Conservation (phyloP, 1,140 invertebrate species). For the Globodera rostochiensis region DNA sequence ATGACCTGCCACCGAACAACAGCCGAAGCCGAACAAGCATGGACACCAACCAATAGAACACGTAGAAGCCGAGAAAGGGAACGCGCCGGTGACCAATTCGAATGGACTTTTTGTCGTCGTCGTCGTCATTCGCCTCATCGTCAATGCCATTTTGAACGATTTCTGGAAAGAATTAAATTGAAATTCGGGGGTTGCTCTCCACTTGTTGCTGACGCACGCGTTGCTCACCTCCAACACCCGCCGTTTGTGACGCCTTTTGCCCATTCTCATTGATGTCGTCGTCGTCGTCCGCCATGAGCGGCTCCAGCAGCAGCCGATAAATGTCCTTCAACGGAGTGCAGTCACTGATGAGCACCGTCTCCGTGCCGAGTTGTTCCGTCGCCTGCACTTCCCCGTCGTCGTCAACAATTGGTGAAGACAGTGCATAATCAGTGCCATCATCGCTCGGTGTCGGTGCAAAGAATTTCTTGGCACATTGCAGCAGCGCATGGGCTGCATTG, state of each 20-base stretch:
- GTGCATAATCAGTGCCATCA: too few species aligned
- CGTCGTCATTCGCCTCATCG: not conserved
- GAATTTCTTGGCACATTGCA: constrained; percentile 41
- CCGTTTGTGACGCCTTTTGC: too few species aligned
- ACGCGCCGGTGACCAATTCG: constrained; percentile 9
- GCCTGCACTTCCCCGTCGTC: constrained; percentile 18
- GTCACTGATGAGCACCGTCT: constrained; percentile 43
- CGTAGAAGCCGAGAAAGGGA: constrained; percentile 46
- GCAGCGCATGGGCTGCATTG: constrained; percentile 47
- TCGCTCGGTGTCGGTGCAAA: not conserved
- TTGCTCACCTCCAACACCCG: too few species aligned
- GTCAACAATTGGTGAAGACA: too few species aligned
- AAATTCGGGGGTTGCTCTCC: too few species aligned
- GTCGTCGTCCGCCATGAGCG: not conserved
- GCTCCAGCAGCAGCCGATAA: constrained; percentile 28
- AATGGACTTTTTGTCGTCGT: constrained; percentile 3
- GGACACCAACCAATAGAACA: constrained; percentile 40
- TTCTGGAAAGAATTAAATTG: too few species aligned
- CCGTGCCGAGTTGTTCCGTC: constrained; percentile 6
- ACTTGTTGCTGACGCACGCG: too few species aligned
- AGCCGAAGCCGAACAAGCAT: constrained; percentile 13
- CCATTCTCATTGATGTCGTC: not conserved
- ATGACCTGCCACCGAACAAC: too few species aligned
- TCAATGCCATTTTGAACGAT: not conserved
- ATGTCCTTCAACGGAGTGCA: constrained; percentile 45